phyloP scores from a whole-genome alignment of 2,113 vertebrate genomes.

The Mormyrus lacerda region DNA sequence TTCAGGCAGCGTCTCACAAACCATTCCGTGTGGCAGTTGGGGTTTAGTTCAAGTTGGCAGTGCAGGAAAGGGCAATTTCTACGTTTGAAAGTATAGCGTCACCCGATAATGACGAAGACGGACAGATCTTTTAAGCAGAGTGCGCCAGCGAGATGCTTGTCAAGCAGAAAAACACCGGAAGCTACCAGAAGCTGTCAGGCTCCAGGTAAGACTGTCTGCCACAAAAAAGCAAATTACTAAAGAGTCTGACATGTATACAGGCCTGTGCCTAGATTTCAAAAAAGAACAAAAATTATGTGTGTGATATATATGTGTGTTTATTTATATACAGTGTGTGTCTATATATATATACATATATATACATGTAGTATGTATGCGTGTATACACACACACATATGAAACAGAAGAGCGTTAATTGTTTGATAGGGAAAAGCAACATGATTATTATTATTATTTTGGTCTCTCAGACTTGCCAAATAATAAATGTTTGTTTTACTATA shows the following conservation, averaged over 20 bases:
- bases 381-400: not conserved
- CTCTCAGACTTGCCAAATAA: not conserved
- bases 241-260: not conserved
- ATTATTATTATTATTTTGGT: not conserved
- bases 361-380: not conserved
- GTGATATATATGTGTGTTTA: not conserved
- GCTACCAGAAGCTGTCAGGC: not conserved
- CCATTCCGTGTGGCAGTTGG: not conserved
- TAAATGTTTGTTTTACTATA: not conserved
- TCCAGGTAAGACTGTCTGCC: not conserved
- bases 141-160: not conserved
- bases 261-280: not conserved
- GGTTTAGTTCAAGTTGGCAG: not conserved
- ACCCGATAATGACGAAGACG: not conserved
- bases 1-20: not conserved
- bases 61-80: not conserved
- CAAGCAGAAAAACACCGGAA: not conserved
- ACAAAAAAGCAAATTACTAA: not conserved
- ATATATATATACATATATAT: not conserved
- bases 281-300: not conserved
- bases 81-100: not conserved
- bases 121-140: not conserved
- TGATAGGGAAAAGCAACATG: not conserved
- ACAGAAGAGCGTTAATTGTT: not conserved
- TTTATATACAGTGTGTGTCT: not conserved